Base-by-base conservation (phyloP, 2,888 invertebrate genomes). In the Eupsilia transversa region DNA sequence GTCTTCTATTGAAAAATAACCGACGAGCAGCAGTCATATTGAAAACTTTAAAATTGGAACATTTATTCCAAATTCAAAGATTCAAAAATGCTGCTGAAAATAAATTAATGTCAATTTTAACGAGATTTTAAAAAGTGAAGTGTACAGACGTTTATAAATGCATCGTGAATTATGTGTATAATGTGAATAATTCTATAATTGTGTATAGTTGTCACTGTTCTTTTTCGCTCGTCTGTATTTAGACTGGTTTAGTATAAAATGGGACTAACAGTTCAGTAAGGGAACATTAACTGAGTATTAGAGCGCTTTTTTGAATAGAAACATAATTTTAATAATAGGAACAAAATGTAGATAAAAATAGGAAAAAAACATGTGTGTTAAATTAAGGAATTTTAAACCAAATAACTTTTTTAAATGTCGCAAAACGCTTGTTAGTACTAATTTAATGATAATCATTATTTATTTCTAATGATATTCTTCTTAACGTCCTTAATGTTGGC, bases 111-210 rank as follows among this genome's bases (percentile, higher is more conserved):
- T 90, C 90, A 90, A 90, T 90, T 90, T 83, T 77, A 80, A 79
- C 65, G 77, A 85, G 84, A 86, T 87, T 88, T 87, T 83, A 73
- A 81, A 77, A 80, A 80, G 84, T 87, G 83, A 82, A 85, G 85
- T 84, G 81, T 83, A 89, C 85, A 85, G 86, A 88, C 86, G 75
- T 86, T 86, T 84, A 75, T 76, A 82, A 89, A 89, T 85, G 88
- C 83, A 86, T 84, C 82, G 79, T 82, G 83, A 88, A 87, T 83
- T 85, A 87, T 90, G 90, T 90, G 88, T 91, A 90, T 89, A 91
- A 88, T 90, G 90, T 91, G 91, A 88, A 89, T 91, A 91, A 88
- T 87, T 87, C 79, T 85, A 86, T 86, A 83, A 88, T 80, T 85
- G 82, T 87, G 83, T 85, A 86, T 87, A 86, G 88, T 80, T 73